Base-by-base conservation (phyloP, 2,797 vertebrate genomes). In the Euphonia xanthogaster region DNA sequence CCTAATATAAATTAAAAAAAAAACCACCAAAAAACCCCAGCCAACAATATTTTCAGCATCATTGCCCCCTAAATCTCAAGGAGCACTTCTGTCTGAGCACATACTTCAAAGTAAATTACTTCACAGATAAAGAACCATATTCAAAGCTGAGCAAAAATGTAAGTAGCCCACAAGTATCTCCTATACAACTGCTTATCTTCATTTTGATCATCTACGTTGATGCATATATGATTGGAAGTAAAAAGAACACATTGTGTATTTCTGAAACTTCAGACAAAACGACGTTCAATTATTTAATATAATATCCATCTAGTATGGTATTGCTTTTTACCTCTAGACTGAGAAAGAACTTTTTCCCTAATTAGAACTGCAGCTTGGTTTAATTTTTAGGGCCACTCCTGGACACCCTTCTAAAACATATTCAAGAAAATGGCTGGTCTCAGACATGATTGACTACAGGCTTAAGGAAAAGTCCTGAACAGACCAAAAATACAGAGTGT, bases 21-120 rank as follows among this genome's bases (percentile, higher is more conserved):
- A 60, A 40, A 5, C 37, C 37, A 30, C 10, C 16, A 7, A 37
- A 60, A 83, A 57, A 7, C 0, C 17, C 12, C 14, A 42, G 53
- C 14, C 28, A 44, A 12, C 27, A 78, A 31, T 12, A 60, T 79
- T 68, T 90, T 83, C 72, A 27, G 42, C 54, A 76, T 61, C 27
- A 45, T 28, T 77, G 80, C 44, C 21, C 27, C 23, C 33, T 91
- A 72, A 84, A 91, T 84, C 58, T 80, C 58, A 90, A 72, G 33
- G 0, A 75, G 7, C 6, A 48, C 73, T 78, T 95, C 17, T 91
- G 89, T 78, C 44, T 84, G 39, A 93, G 50, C 35, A 79, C 3
- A 17, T 47, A 88, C 45, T 92, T 90, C 77, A 58, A 93, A 92
- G 73, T 53, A 94, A 90, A 78, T 83, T 74, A 65, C 71, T 28